Conservation (phyloP, 2,113 vertebrate species). For the Phyllostomus hastatus region DNA sequence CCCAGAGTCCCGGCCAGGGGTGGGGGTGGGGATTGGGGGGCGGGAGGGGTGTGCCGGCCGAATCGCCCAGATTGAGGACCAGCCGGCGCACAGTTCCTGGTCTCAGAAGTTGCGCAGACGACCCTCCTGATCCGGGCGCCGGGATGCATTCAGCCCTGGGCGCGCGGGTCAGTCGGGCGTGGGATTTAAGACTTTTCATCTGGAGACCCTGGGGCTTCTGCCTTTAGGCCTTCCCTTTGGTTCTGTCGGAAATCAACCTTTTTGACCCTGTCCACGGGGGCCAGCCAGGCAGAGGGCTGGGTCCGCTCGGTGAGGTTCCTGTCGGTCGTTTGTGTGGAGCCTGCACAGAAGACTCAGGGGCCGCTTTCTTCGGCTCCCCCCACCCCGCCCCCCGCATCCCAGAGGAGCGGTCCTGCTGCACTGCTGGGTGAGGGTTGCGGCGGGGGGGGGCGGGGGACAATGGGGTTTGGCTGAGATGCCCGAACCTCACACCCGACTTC, state of each 20-base stretch:
- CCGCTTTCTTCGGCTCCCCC: background rate
- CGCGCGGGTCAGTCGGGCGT: background rate
- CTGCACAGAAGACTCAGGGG: background rate
- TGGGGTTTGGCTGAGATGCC: background rate
- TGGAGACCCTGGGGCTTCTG: background rate
- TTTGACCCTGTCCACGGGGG: background rate
- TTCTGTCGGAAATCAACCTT: background rate
- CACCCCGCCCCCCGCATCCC: background rate
- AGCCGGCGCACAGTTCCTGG: background rate
- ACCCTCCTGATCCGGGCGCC: background rate
- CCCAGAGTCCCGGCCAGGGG: background rate
- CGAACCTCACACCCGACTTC: background rate
- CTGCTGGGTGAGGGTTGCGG: too few relatives aligned
- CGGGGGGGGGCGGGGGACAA: too few relatives aligned
- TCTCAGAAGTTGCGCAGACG: background rate
- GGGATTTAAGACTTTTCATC: background rate
- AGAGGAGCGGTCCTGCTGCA: too few relatives aligned
- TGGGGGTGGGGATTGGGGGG: rapidly evolving
- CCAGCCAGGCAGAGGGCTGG: background rate
- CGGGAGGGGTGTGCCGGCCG: background rate
- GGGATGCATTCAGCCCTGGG: background rate
- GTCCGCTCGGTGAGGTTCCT: background rate
- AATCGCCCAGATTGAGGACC: background rate
- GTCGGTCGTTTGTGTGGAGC: too few relatives aligned
- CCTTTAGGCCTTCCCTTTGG: background rate